A percentile compares a stretch with the other conserved stretches of the same genome.
These are phyloP conservation scores for Tapirus terrestris DNA, from an alignment of 2,113 vertebrate genomes.

Conservation along the genomic window DNA sequence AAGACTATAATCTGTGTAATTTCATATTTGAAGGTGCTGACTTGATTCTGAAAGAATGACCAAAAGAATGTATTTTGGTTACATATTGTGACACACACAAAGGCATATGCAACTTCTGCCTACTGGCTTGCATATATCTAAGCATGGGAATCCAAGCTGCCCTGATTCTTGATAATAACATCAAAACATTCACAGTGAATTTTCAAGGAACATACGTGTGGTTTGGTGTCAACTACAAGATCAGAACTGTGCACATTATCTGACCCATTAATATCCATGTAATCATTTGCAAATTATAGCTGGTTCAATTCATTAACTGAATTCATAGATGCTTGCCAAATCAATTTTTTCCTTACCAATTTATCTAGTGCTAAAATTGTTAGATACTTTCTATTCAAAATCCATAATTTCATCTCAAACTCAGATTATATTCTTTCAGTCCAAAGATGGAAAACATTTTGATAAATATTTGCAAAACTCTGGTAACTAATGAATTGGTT, in stretches of 20 bases:
- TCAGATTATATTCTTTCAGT: not conserved
- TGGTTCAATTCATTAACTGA: not conserved
- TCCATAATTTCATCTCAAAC: not conserved
- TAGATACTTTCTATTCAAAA: not conserved
- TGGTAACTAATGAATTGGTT: not conserved
- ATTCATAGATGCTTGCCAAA: not conserved
- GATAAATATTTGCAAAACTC: not conserved
- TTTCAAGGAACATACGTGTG: not conserved
- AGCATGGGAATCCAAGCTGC: not conserved
- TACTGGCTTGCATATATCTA: not conserved
- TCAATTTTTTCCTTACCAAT: not conserved
- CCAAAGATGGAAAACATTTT: not conserved
- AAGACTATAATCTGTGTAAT: not conserved
- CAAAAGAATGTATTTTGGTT: not conserved
- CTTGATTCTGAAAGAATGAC: not conserved
- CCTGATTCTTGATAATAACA: not conserved
- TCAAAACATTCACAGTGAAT: not conserved
- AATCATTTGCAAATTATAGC: slow-evolving; percentile 11
- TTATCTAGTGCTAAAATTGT: not conserved
- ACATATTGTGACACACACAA: not conserved
- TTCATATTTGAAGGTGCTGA: not conserved
- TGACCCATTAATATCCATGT: not conserved
- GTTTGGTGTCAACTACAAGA: not conserved
- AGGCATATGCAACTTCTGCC: not conserved
- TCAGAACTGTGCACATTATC: not conserved